Percentiles rank a stretch among this genome's conserved stretches.
Conservation (phyloP, 2,888 invertebrate genomes). For the Cyaniris semiargus region DNA sequence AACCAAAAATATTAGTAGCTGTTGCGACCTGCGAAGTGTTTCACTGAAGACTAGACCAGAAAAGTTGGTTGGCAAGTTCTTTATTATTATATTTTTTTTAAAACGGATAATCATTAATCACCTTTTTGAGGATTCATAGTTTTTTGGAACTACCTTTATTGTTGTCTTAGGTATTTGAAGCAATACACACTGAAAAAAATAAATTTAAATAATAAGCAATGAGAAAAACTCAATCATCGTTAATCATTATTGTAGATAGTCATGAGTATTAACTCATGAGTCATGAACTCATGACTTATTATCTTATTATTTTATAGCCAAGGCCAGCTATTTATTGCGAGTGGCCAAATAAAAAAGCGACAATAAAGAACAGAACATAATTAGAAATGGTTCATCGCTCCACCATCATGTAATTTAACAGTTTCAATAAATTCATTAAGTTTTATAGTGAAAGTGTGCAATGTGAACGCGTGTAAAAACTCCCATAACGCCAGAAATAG, state of each 20-base stretch:
- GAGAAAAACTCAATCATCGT: neutral
- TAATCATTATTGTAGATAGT: neutral
- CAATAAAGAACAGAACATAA: constrained; percentile 23
- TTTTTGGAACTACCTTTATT: too few species aligned
- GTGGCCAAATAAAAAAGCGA: constrained; percentile 14
- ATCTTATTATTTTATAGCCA: constrained; percentile 4
- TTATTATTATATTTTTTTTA: too few species aligned
- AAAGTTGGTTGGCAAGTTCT: too few species aligned
- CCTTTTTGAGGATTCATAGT: too few species aligned
- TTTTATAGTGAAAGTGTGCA: constrained; percentile 32
- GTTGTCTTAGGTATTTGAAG: too few species aligned
- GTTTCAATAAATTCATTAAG: constrained; percentile 31
- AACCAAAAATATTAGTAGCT: neutral
- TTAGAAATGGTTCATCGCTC: constrained; percentile 18
- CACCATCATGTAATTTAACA: constrained; percentile 24
- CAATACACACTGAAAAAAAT: too few species aligned
- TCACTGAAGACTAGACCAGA: too few species aligned
- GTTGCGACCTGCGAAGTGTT: neutral
- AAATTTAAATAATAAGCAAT: too few species aligned
- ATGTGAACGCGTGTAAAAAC: constrained; percentile 39
- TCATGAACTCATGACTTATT: neutral
- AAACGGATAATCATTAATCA: too few species aligned
- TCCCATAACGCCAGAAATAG: constrained; percentile 59
- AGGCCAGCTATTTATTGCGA: neutral
- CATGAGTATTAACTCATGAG: neutral